Base-by-base conservation (phyloP, 1,140 invertebrate genomes). In the Halictus rubicundus region DNA sequence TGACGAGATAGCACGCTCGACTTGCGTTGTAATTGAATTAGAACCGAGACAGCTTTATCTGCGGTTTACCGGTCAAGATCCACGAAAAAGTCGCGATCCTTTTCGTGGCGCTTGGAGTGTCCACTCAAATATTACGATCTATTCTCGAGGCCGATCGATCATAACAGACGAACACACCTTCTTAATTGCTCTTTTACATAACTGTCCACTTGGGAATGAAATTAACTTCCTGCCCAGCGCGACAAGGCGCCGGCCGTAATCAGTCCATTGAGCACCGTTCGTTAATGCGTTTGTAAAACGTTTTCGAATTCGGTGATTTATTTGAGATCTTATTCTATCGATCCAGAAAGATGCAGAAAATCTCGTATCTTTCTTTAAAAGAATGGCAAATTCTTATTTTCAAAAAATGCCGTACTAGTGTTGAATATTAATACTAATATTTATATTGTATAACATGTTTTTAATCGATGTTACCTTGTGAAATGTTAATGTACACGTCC, bases 161-260 rank as follows among this genome's bases (percentile, higher is more conserved):
- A 23, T 42, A 66, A 46, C 42, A 46, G 57, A n/a, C 32, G 64
- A 46, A 73, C 79, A 85, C 83, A 54, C 83, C 83, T 65, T 68
- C 57, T 76, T 81, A 74, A 80, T 42, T 32, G 60, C 32, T 68
- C 27, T 19, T 86, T 87, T 87, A 87, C 73, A 80, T 87, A 87
- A 87, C 77, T 68, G 64, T 42, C 54, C 63, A 57, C 84, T 75
- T 77, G 79, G 76, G 68, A 66, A 76, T 71, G 84, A 60, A 52
- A 84, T 80, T 59, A 37, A 84, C 84, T 82, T 87, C 85, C 82
- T 78, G 64, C n/a, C 74, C 42, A 14, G 12, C 42, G 59, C 49
- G 8, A 12, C 23, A 42, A 78, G 60, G 64, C 57, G 69, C 27
- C 54, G 5, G 54, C 49, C 37, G 5, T 46, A 80, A 84, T 83